Conservation (phyloP, 2,888 invertebrate species). For the Tinea pellionella region DNA sequence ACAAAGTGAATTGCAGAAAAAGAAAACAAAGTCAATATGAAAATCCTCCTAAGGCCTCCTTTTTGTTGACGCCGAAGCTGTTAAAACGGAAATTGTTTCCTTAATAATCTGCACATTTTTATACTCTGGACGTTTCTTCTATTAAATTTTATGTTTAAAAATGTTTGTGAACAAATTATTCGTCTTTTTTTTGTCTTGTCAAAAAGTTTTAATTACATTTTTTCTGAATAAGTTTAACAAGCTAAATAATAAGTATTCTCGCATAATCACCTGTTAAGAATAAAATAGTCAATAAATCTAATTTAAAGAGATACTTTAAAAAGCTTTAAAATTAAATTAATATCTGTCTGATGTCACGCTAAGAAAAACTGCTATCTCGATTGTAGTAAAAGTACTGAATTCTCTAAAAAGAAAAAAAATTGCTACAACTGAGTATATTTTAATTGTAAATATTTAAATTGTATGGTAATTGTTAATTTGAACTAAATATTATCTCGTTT, state of each 20-base stretch:
- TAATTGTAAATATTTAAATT: no score
- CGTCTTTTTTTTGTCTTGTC: neutral
- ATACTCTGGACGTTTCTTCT: neutral
- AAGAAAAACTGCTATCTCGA: neutral
- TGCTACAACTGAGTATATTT: no score
- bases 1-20: slow-evolving; percentile 9
- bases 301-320: no score
- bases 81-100: slow-evolving; percentile 8
- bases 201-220: no score
- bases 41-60: neutral
- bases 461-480: no score
- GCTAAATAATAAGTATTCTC: no score
- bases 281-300: no score
- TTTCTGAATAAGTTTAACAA: no score
- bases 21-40: slow-evolving; percentile 10
- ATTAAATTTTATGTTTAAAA: neutral
- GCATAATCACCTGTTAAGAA: no score
- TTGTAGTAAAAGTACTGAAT: neutral
- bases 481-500: no score
- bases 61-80: slow-evolving; percentile 10
- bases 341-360: neutral
- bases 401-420: no score
- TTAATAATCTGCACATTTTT: slow-evolving; percentile 1
- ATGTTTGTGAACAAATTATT: neutral
- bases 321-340: neutral